A percentile compares a stretch with the other conserved stretches of the same genome.
Evolutionary conservation across 2,888 invertebrate species (phyloP).

Genomic region (Pinctada fucata): DNA sequence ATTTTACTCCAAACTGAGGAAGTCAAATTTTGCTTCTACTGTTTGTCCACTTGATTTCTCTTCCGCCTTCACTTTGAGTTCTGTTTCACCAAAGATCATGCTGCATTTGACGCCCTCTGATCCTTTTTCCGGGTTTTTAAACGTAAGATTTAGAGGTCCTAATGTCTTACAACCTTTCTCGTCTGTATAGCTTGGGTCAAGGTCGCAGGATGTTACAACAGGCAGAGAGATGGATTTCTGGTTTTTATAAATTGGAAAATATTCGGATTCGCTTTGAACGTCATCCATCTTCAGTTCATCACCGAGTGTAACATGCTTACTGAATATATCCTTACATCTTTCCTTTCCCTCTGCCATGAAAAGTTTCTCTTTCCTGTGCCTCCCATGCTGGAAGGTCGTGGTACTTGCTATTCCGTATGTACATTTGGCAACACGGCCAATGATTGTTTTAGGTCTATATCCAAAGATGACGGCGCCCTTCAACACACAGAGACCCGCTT

Average conservation of each 20-base stretch:
- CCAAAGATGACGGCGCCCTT: conserved; percentile 59
- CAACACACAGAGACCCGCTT: conserved; percentile 53
- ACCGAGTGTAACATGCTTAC: conserved; percentile 49
- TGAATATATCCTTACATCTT: conserved; percentile 54
- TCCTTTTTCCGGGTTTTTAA: conserved; percentile 40
- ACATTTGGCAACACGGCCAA: conserved; percentile 47
- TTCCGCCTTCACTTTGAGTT: conserved; percentile 48
- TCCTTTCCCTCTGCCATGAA: conserved; percentile 34
- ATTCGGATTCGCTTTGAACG: conserved; percentile 42
- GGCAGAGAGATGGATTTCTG: conserved; percentile 47
- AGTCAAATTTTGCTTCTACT: conserved; percentile 43
- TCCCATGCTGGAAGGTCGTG: conserved; percentile 41
- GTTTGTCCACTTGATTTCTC: conserved; percentile 43
- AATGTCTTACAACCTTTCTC: conserved; percentile 44
- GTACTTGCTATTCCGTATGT: conserved; percentile 49
- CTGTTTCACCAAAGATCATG: conserved; percentile 55
- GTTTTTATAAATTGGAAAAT: conserved; percentile 43
- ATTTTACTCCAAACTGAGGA: not conserved
- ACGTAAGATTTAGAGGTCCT: conserved; percentile 48
- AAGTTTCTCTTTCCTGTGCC: conserved; percentile 45
- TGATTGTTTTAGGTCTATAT: conserved; percentile 46
- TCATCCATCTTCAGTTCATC: conserved; percentile 45
- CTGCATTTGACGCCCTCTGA: conserved; percentile 41
- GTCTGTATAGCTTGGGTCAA: conserved; percentile 46
- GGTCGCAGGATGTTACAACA: conserved; percentile 46